Percentiles rank a stretch among this genome's conserved stretches.
Evolutionary conservation across 2,888 invertebrate species (phyloP).

Genomic region (Eristalis pertinax): DNA sequence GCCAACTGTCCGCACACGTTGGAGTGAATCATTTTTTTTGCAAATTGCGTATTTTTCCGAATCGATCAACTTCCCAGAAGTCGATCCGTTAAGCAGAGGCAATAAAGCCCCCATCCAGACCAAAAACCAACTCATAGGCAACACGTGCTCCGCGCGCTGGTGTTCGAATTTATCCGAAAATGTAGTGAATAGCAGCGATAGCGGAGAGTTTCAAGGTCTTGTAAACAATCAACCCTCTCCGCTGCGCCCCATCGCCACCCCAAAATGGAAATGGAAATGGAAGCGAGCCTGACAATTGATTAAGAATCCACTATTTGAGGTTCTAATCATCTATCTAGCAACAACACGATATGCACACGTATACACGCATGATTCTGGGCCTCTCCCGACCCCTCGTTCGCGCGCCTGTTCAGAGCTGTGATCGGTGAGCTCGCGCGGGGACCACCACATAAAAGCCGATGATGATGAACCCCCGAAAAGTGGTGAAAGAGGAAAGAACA

Average conservation of each 20-base stretch:
- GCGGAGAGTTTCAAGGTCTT: slow-evolving; percentile 41
- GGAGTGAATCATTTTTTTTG: slow-evolving; percentile 46
- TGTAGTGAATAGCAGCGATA: slow-evolving; percentile 32
- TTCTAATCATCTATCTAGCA: slow-evolving; percentile 45
- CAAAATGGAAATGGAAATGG: too few species aligned
- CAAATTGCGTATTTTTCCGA: slow-evolving; percentile 5
- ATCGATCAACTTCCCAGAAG: slow-evolving; percentile 21
- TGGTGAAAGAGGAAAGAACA: not conserved
- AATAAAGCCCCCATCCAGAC: slow-evolving; percentile 9
- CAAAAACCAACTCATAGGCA: not conserved
- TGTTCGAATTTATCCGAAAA: slow-evolving; percentile 24
- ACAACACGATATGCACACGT: slow-evolving; percentile 19
- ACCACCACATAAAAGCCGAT: not conserved
- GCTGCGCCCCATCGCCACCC: slow-evolving; percentile 2
- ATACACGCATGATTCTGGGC: not conserved
- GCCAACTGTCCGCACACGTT: not conserved
- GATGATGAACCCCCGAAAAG: not conserved
- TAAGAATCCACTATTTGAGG: slow-evolving; percentile 31
- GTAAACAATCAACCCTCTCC: slow-evolving; percentile 41
- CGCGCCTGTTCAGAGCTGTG: not conserved
- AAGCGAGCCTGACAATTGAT: slow-evolving; percentile 28
- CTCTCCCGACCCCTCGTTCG: not conserved
- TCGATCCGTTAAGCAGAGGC: slow-evolving; percentile 35
- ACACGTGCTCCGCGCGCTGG: slow-evolving; percentile 49
- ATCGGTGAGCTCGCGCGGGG: too few species aligned